Base-by-base conservation (phyloP, 2,888 invertebrate genomes). In the Pseudococcus longispinus region DNA sequence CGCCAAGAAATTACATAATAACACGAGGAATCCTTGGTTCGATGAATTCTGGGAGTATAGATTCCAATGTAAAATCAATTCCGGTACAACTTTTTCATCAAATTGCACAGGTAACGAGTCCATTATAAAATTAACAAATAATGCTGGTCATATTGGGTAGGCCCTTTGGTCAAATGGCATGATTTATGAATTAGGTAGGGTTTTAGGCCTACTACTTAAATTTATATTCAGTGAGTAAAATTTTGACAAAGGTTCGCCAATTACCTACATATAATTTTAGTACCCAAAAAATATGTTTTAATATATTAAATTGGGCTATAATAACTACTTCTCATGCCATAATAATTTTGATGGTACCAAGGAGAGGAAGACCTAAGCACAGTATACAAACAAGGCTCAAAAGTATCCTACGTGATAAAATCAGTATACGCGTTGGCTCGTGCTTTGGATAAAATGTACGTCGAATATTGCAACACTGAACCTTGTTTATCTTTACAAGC, bases 381-480 rank as follows among this genome's bases (percentile, higher is more conserved):
- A 26, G 91, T 91, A 80, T 94, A 94, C 90, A 92, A 92, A 87
- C 94, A 94, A 90, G 95, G 96, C 91, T 93, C 95, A 20, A 96
- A 96, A 91, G 92, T 96, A 90, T 94, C 94, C 89, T 95, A 95
- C 90, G 95, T 96, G 65, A 94, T 94, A 89, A 95, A 95, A 90
- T 94, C 95, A 4, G 93, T 95, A 89, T 93, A 94, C 91, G 94
- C 95, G 4, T 93, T 95, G 91, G 95, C 95, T 11, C 92, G 94
- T 90, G 95, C 94, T 13, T 91, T 96, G 84, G 93, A 95, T 90
- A 92, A 92, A 89, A 94, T 95, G 94, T 93, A 93, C 88, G 91
- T 92, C 89, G 93, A 93, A 88, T 90, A 93, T 87, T 95, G 95
- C 90, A 18, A 87, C 9, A 74, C 11, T 51, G 90, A 90, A 55